Base-by-base conservation (phyloP, 1,140 invertebrate species). In the Hypothenemus hampei region DNA sequence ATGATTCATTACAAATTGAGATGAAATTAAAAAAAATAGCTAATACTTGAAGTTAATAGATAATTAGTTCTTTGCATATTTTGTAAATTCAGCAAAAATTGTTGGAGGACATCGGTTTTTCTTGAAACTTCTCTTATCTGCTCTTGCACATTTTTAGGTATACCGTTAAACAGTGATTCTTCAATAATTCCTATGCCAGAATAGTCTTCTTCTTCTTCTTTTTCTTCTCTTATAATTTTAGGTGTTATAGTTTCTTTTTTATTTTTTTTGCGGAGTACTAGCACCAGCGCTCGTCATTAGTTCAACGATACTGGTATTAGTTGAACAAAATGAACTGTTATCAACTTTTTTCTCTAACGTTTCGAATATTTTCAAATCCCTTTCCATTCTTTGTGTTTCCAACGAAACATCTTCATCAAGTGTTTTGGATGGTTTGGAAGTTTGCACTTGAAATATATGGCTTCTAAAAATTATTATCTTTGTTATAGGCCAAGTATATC, bases 321-420 rank as follows among this genome's bases (percentile, higher is more conserved):
- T 81, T 18, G 85, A 82, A 69, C 77, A 82, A 58, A 87, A 87
- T 69, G 84, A 86, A 39, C 80, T 81, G 70, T 84, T 77, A 24
- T 77, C 75, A 1, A 80, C 81, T 66, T 81, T 82, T 63, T 83
- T 78, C 69, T 88, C 86, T 46, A 87, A 69, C 1, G 82, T 61
- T 66, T 88, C 85, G 75, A 88, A 88, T 62, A 85, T 78, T 51
- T 78, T 76, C 16, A 71, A 55, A 39, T 71, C 68, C 23, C 59
- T 62, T 37, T 65, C 68, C 26, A 64, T 19, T 24, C 24, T 57
- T 19, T 26, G 15, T 29, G 47, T 45, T 7, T 56, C 43, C 15
- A 47, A 22, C 19, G 35, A 47, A 5, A 39, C 26, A 39, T 56
- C 36, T 22, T 36, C 47, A 3, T 20, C 13, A 13, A 8, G 16